Base-by-base conservation (phyloP, 2,113 vertebrate species). In the Phylloscopus trochilus region DNA sequence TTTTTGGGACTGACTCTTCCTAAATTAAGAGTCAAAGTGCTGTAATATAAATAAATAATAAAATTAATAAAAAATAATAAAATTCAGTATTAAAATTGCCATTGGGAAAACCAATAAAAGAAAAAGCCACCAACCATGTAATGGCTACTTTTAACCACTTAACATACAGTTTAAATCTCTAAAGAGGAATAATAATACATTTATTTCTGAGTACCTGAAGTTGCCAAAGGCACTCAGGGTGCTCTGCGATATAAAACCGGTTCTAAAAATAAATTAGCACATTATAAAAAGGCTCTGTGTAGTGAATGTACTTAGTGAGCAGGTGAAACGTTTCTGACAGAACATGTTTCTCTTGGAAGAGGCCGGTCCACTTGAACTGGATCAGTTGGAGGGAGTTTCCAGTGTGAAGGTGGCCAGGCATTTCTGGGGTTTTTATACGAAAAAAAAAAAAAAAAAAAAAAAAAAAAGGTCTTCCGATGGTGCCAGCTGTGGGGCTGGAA, bases 121-220 rank as follows among this genome's bases (percentile, higher is more conserved):
- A 87, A 93, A 96, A 95, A 95, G 93, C 87, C 93, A 96, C 93
- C 95, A 88, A 94, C 87, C 95, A 94, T 96, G 95, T 93, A 95
- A 93, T 95, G 95, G 94, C 93, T 96, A 97, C 95, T 96, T 96
- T 95, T 96, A 96, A 95, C 94, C 94, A 97, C 94, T 96, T 95
- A 96, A 96, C 87, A 90, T 93, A 93, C 83, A 96, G 96, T 97
- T 97, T 93, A 96, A 96, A 96, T 96, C 93, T 96, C 96, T 93
- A 86, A 97, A 97, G 95, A 96, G 85, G 95, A 90, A 95, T 96
- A 96, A 97, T 96, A 96, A 96, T 96, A 95, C 96, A 93, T 95
- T 96, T 96, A 96, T 97, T 97, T 96, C 96, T 93, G 72, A 95
- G 93, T 96, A 97, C 93, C 93, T 94, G 95, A 92, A 96, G 87